Evolutionary conservation across 2,888 invertebrate species (phyloP).

Genomic region (Ametastegia equiseti): DNA sequence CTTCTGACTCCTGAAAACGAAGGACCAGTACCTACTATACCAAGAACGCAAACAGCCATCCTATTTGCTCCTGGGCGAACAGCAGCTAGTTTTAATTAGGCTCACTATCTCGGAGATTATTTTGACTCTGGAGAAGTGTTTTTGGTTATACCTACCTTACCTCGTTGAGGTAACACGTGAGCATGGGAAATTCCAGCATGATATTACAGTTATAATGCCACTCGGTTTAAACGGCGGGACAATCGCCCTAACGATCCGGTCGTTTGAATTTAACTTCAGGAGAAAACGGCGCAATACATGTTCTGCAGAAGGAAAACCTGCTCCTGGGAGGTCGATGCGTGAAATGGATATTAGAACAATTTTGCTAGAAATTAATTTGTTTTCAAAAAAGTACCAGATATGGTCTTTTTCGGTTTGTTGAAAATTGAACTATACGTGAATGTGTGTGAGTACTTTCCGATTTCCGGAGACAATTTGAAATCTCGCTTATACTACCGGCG

Average conservation of each 20-base stretch:
- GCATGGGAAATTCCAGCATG: not conserved
- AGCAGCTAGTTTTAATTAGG: conserved; percentile 59
- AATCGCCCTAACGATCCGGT: conserved; percentile 14
- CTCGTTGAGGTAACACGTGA: conserved; percentile 36
- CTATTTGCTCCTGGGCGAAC: conserved; percentile 29
- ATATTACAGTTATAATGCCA: conserved; percentile 51
- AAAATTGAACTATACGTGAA: not conserved
- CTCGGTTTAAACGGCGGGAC: not conserved
- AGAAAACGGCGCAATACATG: not conserved
- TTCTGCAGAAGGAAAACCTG: not conserved
- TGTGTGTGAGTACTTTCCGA: not conserved
- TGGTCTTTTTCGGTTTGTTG: not conserved
- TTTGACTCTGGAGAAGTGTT: conserved; percentile 54
- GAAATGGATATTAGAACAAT: not conserved
- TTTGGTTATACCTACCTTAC: conserved; percentile 52
- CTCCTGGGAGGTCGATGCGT: not conserved
- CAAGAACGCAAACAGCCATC: conserved; percentile 24
- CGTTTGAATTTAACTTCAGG: conserved; percentile 45
- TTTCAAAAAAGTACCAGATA: not conserved
- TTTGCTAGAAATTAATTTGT: not conserved
- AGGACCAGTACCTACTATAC: conserved; percentile 31
- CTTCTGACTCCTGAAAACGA: conserved; percentile 9
- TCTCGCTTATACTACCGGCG: not conserved
- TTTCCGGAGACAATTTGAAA: conserved; percentile 3
- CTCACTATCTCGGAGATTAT: conserved; percentile 56